A percentile compares a stretch with the other conserved stretches of the same genome.
phyloP scores from a whole-genome alignment of 2,888 invertebrate genomes.

The Allophyes oxyacanthae region DNA sequence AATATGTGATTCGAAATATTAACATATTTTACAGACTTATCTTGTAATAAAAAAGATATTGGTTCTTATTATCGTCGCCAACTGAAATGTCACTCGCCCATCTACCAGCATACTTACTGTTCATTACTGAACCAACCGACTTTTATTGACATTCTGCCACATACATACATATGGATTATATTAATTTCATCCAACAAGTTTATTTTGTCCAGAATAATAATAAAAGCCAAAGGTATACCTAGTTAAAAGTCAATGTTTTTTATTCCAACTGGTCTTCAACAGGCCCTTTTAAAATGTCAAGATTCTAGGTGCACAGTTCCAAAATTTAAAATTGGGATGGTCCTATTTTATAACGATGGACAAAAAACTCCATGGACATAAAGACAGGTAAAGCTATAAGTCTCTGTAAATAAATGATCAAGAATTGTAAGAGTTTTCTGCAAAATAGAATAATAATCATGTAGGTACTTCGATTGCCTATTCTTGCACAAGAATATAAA shows the following conservation, averaged over 20 bases:
- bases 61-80: slow-evolving; percentile 37
- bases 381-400: too few species aligned
- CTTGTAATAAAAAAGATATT: slow-evolving; percentile 40
- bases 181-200: slow-evolving; percentile 39
- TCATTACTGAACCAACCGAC: slow-evolving; percentile 40
- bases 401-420: too few species aligned
- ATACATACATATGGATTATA: slow-evolving; percentile 40
- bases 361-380: too few species aligned
- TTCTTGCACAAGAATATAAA: slow-evolving; percentile 43
- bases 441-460: slow-evolving; percentile 30
- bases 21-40: slow-evolving; percentile 34
- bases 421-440: slow-evolving; percentile 28
- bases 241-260: too few species aligned
- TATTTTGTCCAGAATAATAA: slow-evolving; percentile 11
- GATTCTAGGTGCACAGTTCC: too few species aligned
- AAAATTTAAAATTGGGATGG: too few species aligned
- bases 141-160: slow-evolving; percentile 47
- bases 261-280: too few species aligned
- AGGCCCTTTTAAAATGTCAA: too few species aligned
- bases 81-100: slow-evolving; percentile 46
- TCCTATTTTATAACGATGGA: too few species aligned
- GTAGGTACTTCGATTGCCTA: slow-evolving; percentile 36
- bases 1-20: slow-evolving; percentile 32
- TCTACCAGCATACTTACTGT: slow-evolving; percentile 29
- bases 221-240: slow-evolving; percentile 3